A percentile compares a stretch with the other conserved stretches of the same genome.
Evolutionary conservation across 2,797 vertebrate genomes (phyloP).

Genomic region (Anas bahamensis): DNA sequence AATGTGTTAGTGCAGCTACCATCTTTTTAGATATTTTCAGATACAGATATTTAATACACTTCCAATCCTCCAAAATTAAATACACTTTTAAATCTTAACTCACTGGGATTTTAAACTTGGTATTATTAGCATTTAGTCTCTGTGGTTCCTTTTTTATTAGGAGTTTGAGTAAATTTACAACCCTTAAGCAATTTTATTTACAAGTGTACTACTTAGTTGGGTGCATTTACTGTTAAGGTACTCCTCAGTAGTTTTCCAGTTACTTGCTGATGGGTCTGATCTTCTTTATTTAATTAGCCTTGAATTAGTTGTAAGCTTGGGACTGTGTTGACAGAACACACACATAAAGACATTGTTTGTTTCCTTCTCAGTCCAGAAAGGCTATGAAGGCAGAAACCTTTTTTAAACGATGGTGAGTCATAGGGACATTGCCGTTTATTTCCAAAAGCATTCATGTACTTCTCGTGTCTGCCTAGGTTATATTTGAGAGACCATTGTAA

Average conservation of each 20-base stretch:
- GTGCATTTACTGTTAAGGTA: background rate
- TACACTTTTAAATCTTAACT: background rate
- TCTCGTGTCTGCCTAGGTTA: background rate
- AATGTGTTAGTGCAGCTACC: background rate
- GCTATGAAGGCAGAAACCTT: background rate
- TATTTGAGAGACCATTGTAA: background rate
- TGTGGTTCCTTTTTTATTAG: background rate
- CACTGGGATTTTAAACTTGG: background rate
- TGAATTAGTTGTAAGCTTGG: background rate
- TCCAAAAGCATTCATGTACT: background rate
- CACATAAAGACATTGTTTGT: background rate
- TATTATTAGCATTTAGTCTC: background rate
- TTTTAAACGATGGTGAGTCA: background rate
- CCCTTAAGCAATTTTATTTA: background rate
- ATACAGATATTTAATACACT: background rate
- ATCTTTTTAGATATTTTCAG: background rate
- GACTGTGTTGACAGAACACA: background rate
- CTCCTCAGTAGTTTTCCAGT: background rate
- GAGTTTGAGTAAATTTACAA: background rate
- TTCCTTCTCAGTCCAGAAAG: background rate
- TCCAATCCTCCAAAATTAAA: background rate
- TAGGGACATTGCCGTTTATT: background rate
- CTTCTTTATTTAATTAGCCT: background rate
- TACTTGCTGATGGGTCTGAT: background rate
- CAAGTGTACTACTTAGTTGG: background rate